Evolutionary conservation across 2,888 invertebrate genomes (phyloP), one percentile per base, ranked within the genome.

Genomic region (Germaria angustata): DNA sequence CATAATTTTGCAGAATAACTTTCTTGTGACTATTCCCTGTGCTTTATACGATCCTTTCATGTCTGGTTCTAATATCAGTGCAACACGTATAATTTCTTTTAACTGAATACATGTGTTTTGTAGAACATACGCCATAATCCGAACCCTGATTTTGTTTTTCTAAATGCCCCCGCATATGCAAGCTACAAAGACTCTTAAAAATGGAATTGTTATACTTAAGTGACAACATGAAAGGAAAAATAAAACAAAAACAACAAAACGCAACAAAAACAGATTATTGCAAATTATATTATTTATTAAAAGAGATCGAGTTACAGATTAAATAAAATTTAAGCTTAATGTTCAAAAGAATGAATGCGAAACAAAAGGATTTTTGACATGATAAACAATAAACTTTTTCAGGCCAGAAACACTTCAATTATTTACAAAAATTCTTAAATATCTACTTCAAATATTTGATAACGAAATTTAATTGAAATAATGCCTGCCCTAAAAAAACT

Each of bases 261-360:
- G 20, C 22, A 44, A 61, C 15, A 13, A 78, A 22, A 36, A 68
- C 59, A 59, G 57, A 44, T 34, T 44, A 69, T 82, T 75, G 71
- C 71, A 79, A 76, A 79, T 76, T 79, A 71, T 75, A 71, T 79
- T 79, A 82, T 82, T 82, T 82, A 82, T 82, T 76, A 65, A 82
- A 82, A 71, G 59, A 71, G 82, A 82, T 82, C 79, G 71, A 66
- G 71, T 71, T 75, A 65, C 68, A 15, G 63, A 81, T 79, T 79
- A 72, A 72, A 55, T 28, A 49, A 59, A 59, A 61, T 15, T n/a
- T 9, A 41, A 68, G 7, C 39, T 63, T 41, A 53, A 63, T 53
- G 36, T 24, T 36, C 36, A 39, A 68, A 41, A 20, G 13, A 41
- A 41, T 11, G 59, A n/a, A n/a, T n/a, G n/a, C 41, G 59, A 66